phyloP scores from a whole-genome alignment of 1,140 invertebrate species.

The Odontomachus brunneus region DNA sequence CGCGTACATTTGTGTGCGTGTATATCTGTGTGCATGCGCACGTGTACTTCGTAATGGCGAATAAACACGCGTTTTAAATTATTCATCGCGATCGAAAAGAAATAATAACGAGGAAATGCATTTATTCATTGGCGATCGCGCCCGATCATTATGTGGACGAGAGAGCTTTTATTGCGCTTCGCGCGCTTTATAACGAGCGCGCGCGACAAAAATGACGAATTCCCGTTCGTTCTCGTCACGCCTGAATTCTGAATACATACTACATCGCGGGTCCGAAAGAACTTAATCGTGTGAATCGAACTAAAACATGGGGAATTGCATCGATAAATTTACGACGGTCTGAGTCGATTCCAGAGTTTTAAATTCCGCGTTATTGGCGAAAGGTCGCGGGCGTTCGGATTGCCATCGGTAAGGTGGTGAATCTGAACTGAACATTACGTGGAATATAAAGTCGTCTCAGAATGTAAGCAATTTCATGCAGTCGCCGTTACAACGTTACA shows the following conservation, averaged over 20 bases:
- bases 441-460: conserved; percentile 40
- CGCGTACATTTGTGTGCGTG: too few relatives aligned
- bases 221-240: background rate
- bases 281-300: conserved; percentile 55
- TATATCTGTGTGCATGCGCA: too few relatives aligned
- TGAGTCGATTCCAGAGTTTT: conserved; percentile 49
- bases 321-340: conserved; percentile 55
- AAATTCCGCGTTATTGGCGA: conserved; percentile 50
- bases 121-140: conserved; percentile 12
- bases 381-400: conserved; percentile 17
- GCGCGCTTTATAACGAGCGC: background rate
- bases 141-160: background rate
- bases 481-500: conserved; percentile 41
- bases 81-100: background rate
- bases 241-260: background rate
- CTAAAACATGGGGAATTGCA: conserved; percentile 41
- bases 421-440: conserved; percentile 46
- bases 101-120: background rate
- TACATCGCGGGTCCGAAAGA: conserved; percentile 20
- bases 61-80: conserved; percentile 10
- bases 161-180: background rate
- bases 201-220: conserved; percentile 24
- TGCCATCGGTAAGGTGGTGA: conserved; percentile 30
- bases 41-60: too few relatives aligned
- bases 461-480: conserved; percentile 57